Base-by-base conservation (phyloP, 2,113 vertebrate genomes). In the Apeltes quadracus region DNA sequence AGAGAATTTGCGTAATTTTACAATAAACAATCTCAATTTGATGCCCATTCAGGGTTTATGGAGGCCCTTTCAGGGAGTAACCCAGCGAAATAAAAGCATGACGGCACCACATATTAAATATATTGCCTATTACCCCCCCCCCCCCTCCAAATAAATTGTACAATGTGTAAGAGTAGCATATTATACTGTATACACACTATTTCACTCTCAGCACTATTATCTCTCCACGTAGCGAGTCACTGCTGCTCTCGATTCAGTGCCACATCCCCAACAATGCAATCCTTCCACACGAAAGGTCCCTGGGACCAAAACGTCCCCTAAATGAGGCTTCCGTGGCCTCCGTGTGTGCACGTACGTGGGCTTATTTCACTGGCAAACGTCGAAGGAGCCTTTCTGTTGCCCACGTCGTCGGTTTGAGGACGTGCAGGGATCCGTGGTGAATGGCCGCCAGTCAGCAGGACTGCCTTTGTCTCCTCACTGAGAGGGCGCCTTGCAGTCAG, bases 391-490 rank as follows among this genome's bases (percentile, higher is more conserved):
- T 36, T 14, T 43, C 18, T 63, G 7, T 27, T 50, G 72, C 76
- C 58, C 44, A 38, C 44, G 64, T 36, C 32, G 50, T 27, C 58
- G 29, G 57, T 68, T 3, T 64, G 67, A 57, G 65, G 73, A 39
- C 72, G 79, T 68, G 22, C 22, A 36, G 57, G 53, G 83, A 86
- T 70, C 81, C 82, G 76, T 84, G 87, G 90, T 91, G 91, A 92
- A 91, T 92, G 91, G 89, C 85, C 77, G 90, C 87, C 81, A 81
- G 84, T 83, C 83, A 84, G 81, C 69, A 89, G 81, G 75, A 79
- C 88, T 89, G 90, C 86, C 93, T 94, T 94, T 94, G 93, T 94
- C 92, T 94, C 85, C 87, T 70, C 51, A 81, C 82, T 84, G 84
- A 83, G 86, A 84, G 53, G 88, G 78, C 64, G 90, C 85, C 84